A percentile compares a stretch with the other conserved stretches of the same genome.
phyloP scores from a whole-genome alignment of 2,797 vertebrate species.

The Phylloscopus collybita region DNA sequence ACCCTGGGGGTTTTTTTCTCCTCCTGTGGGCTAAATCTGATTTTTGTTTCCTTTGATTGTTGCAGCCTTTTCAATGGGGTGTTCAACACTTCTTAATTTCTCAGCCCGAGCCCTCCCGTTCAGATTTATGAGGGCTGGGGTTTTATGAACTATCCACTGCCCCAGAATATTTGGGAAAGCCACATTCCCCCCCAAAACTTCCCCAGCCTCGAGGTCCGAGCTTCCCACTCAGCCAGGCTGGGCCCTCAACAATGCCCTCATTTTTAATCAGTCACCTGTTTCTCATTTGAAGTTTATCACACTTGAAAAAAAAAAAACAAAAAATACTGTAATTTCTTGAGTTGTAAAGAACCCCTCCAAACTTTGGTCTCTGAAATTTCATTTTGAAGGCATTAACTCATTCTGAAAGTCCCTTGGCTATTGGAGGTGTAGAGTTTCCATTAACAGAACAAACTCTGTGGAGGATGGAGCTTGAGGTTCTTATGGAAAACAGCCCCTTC shows the following conservation, averaged over 20 bases:
- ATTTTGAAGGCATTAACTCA: slow-evolving; percentile 73
- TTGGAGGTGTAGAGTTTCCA: slow-evolving; percentile 66
- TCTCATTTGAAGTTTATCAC: slow-evolving; percentile 71
- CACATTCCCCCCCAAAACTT: slow-evolving; percentile 25
- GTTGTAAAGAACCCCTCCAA: slow-evolving; percentile 59
- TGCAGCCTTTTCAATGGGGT: not conserved
- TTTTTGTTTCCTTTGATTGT: not conserved
- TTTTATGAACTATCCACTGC: slow-evolving; percentile 43
- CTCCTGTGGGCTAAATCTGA: not conserved
- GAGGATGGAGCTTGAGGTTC: slow-evolving; percentile 36
- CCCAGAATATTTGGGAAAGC: slow-evolving; percentile 27
- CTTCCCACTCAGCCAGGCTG: slow-evolving; percentile 39
- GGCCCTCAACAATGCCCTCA: slow-evolving; percentile 53
- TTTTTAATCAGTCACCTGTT: slow-evolving; percentile 72
- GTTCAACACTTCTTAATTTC: slow-evolving; percentile 37
- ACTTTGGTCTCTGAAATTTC: slow-evolving; percentile 65
- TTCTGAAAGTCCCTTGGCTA: slow-evolving; percentile 63
- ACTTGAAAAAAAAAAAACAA: slow-evolving; percentile 16
- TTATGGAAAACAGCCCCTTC: slow-evolving; percentile 67
- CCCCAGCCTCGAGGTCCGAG: slow-evolving; percentile 1
- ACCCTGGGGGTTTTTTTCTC: not conserved
- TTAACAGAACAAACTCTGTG: slow-evolving; percentile 50
- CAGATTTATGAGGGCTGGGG: slow-evolving; percentile 24
- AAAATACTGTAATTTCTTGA: slow-evolving; percentile 60
- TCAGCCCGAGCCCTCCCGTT: slow-evolving; percentile 10